These are phyloP conservation scores for Orchesella flavescens DNA, from an alignment of 2,888 invertebrate genomes.

Conservation along the genomic window DNA sequence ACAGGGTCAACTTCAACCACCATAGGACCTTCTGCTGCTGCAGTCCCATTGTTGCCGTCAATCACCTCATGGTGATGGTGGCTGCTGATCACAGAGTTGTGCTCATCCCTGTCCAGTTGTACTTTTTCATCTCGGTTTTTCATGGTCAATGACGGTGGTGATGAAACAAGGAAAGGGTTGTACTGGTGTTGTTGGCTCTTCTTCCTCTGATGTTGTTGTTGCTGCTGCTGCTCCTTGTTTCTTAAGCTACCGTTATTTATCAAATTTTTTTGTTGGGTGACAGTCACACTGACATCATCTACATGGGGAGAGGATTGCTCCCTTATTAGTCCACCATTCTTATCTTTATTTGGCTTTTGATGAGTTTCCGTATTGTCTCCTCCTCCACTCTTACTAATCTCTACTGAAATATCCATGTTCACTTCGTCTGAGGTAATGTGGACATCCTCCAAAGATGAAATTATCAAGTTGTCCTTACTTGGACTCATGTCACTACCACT, in stretches of 20 bases:
- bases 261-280: constrained; percentile 48
- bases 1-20: constrained; percentile 53
- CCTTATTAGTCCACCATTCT: constrained; percentile 8
- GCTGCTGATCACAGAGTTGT: constrained; percentile 37
- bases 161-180: constrained; percentile 50
- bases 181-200: constrained; percentile 43
- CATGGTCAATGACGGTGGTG: constrained; percentile 29
- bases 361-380: constrained; percentile 33
- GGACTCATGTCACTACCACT: constrained; percentile 63
- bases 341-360: constrained; percentile 38
- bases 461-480: constrained; percentile 67
- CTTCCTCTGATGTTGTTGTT: background rate
- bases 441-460: constrained; percentile 64
- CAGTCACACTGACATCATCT: constrained; percentile 21
- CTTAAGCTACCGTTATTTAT: constrained; percentile 57
- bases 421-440: constrained; percentile 59
- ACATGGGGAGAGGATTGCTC: constrained; percentile 8
- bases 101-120: constrained; percentile 40
- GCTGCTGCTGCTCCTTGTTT: constrained; percentile 33
- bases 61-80: constrained; percentile 52
- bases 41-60: constrained; percentile 5
- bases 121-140: constrained; percentile 50
- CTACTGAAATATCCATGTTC: constrained; percentile 53
- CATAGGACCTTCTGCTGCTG: constrained; percentile 39
- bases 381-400: constrained; percentile 30